Evolutionary conservation across 1,140 invertebrate genomes (phyloP).

Genomic region (Anadara kagoshimensis): DNA sequence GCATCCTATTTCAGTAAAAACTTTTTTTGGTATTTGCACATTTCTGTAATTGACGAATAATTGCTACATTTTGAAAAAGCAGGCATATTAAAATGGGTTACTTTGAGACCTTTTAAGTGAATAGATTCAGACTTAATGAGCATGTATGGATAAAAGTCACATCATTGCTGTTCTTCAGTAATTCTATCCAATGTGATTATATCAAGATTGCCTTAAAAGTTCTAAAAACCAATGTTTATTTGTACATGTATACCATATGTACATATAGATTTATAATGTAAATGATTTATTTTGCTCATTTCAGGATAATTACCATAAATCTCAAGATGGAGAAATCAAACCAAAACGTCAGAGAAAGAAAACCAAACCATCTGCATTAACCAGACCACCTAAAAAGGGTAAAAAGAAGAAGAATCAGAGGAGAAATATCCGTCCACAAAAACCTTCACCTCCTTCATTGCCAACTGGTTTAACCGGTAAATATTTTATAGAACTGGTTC

Average conservation of each 20-base stretch:
- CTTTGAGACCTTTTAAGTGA: no score
- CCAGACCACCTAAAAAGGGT: slow-evolving; percentile 80
- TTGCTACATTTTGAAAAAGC: no score
- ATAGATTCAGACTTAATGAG: background rate
- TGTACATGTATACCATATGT: no score
- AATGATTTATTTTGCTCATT: slow-evolving; percentile 15
- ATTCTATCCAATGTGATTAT: no score
- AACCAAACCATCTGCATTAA: slow-evolving; percentile 82
- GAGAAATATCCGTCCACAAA: slow-evolving; percentile 41
- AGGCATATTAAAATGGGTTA: no score
- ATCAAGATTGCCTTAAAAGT: background rate
- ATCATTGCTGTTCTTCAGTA: no score
- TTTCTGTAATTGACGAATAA: no score
- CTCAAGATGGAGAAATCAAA: slow-evolving; percentile 77
- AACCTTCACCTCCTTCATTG: slow-evolving; percentile 32
- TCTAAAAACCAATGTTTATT: background rate
- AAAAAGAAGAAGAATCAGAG: slow-evolving; percentile 81
- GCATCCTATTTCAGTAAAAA: no score
- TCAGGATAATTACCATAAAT: slow-evolving; percentile 85
- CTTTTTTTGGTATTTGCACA: no score
- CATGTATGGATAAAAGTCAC: slow-evolving; percentile 83
- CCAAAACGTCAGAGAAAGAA: slow-evolving; percentile 88
- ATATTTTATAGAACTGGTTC: background rate
- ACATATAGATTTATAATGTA: no score
- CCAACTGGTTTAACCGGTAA: slow-evolving; percentile 26